Conservation (phyloP, 2,113 vertebrate species). For the Daphoenositta chrysoptera region DNA sequence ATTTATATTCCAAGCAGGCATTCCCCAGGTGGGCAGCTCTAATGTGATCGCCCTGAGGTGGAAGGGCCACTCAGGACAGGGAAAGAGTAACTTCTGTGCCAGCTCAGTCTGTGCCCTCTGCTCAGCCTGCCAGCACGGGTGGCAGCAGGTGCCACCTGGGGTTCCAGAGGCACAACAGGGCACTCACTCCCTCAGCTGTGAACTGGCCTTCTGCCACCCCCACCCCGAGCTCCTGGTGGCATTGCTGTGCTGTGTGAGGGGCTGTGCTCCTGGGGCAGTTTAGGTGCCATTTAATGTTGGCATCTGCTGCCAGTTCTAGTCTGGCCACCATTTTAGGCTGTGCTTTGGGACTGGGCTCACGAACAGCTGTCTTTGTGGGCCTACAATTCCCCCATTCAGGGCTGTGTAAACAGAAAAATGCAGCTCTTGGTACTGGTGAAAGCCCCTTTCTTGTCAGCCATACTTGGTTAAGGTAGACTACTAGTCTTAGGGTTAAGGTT, state of each 20-base stretch:
- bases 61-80: background rate
- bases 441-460: background rate
- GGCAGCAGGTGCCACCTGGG: background rate
- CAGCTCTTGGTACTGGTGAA: background rate
- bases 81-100: background rate
- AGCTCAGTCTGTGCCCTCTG: background rate
- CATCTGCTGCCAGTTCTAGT: background rate
- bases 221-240: background rate
- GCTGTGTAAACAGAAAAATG: background rate
- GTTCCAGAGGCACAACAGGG: background rate
- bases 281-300: background rate
- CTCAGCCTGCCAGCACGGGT: background rate
- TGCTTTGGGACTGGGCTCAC: background rate
- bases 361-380: background rate
- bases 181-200: rapidly evolving
- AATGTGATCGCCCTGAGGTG: background rate
- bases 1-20: background rate
- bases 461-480: background rate
- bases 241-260: background rate
- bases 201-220: rapidly evolving
- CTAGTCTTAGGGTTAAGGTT: background rate
- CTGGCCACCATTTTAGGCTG: background rate
- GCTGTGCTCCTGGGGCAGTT: background rate
- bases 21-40: background rate
- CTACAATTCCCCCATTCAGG: rapidly evolving